Base-by-base conservation (phyloP, 2,113 vertebrate species). In the Mungos mungo region DNA sequence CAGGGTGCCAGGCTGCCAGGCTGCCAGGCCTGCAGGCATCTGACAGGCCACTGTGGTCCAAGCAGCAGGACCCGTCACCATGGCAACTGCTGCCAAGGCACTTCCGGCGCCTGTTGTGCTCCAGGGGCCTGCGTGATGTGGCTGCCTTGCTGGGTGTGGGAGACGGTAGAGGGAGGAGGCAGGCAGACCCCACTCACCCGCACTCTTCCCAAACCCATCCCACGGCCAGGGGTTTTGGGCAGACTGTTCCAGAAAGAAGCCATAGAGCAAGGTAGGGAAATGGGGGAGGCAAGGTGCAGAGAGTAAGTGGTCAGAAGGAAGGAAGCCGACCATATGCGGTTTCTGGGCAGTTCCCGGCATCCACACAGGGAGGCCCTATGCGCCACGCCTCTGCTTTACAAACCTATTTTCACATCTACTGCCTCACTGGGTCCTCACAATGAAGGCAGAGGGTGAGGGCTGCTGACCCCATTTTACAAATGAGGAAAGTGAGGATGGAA, bases 51-150 rank as follows among this genome's bases (percentile, higher is more conserved):
- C 74, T 23, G 13, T 0, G 2, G 57, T 84, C 74, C 41, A 76
- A 76, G 38, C 93, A 84, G 82, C 89, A 92, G 57, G 94, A 50
- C 35, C 35, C 0, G 0, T 98, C 35, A 1, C 97, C 96, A 97
- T 98, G 94, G 98, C 71, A 98, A 98, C 97, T 50, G 72, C 80
- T 72, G 90, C 80, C 79, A 77, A 92, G 76, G 85, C 88, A 54
- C 41, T 89, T 85, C 90, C 15, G 5, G 91, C 82, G 91, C 82
- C 89, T 65, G 72, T 50, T 69, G 41, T 83, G 82, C 41, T 5
- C 1, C 10, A n/a, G 89, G 63, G 60, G 29, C 27, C 89, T 74
- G 41, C 16, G 2, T 35, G 57, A 31, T 0, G 33, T 47, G 47
- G 90, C 31, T 94, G 88, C 71, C 72, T 83, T 94, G 95, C 93